These are phyloP conservation scores for Epizoanthus scotinus DNA, from an alignment of 92 coral and sea anemone species.

Conservation along the genomic window DNA sequence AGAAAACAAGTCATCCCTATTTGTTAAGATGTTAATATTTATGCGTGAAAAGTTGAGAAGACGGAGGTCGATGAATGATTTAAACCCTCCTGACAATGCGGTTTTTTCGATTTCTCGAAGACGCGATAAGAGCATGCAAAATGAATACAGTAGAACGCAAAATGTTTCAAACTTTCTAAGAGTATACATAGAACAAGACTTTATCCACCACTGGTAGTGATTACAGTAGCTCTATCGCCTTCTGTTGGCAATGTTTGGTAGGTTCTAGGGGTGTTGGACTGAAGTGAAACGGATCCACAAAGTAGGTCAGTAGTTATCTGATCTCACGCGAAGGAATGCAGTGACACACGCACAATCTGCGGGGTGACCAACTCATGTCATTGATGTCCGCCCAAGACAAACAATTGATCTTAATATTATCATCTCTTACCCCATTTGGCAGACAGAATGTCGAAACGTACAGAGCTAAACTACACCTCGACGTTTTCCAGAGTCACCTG, in stretches of 20 bases:
- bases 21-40: not conserved
- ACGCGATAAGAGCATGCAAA: not conserved
- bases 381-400: not conserved
- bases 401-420: slow-evolving; percentile 27
- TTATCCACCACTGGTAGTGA: not conserved
- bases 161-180: not conserved
- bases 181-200: not conserved
- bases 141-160: not conserved
- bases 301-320: slow-evolving; percentile 3
- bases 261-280: not conserved
- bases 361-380: not conserved
- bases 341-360: slow-evolving; percentile 2
- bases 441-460: slow-evolving; percentile 9
- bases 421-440: slow-evolving; percentile 27
- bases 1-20: not conserved
- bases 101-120: slow-evolving; percentile 22
- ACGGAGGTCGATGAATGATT: slow-evolving; percentile 28
- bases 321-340: slow-evolving; percentile 15
- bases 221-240: not conserved
- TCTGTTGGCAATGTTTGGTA: too few species aligned
- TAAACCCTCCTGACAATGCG: slow-evolving; percentile 10
- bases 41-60: not conserved
- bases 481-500: not conserved
- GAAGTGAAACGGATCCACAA: not conserved
- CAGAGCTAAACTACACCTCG: not conserved